Evolutionary conservation across 2,797 vertebrate genomes (phyloP), one percentile per base, ranked within the genome.

Genomic region (Tiaroga cobitis): DNA sequence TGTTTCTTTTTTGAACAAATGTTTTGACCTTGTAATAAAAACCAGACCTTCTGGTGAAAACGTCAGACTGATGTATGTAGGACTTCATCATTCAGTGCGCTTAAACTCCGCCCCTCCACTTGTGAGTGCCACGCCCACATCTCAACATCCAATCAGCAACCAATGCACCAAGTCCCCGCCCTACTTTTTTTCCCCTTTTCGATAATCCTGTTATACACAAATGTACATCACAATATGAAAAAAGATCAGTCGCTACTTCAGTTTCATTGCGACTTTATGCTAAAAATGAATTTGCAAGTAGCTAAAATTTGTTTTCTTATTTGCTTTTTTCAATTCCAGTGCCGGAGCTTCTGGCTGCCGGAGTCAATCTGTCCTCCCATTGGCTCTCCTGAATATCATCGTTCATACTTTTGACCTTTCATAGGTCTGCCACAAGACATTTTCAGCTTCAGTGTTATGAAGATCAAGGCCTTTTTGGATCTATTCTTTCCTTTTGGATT

Each of bases 251-350:
- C 15, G 8, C 43, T 24, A 24, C 18, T 54, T 75, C 3, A 0
- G 49, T 54, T 75, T 54, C 10, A 54, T 34, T 29, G 61, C 2
- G 5, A 29, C 13, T 63, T 16, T 16, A 16, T 5, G 0, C 2
- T 3, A 29, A 75, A 75, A 13, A 24, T 7, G 5, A 3, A 7
- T 75, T 56, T 16, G 13, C 24, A 59, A 77, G 1, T 39, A 11
- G 15, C 24, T 18, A 2, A 19, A 26, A 21, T 29, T 67, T 15
- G 2, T 59, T 80, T 74, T 61, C n/a, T 46, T 10, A 65, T 34
- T 34, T 41, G 26, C n/a, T 77, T 37, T 37, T 63, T 81, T 26
- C 70, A 77, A 46, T 81, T 80, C 18, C 73, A 69, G 82, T 85
- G 41, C 26, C 37, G 61, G 65, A 41, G 74, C 8, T 34, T 74